Conservation (phyloP, 2,113 vertebrate species). For the Scopus umbretta region DNA sequence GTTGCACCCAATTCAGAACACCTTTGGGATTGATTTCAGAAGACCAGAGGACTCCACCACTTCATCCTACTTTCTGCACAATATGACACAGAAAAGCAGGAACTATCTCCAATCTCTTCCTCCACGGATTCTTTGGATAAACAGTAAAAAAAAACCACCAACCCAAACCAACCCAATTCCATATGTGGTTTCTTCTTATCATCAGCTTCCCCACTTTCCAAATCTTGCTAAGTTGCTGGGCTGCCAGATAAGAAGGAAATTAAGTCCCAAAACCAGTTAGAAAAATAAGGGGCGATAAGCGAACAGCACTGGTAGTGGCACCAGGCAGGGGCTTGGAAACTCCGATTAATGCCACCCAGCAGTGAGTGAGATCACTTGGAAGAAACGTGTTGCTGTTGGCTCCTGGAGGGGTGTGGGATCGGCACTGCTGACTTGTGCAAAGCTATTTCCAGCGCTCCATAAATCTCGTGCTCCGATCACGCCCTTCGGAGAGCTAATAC, state of each 20-base stretch:
- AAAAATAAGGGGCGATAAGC: neutral
- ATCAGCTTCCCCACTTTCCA: neutral
- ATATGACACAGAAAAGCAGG: neutral
- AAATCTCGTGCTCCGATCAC: neutral
- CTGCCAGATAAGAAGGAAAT: neutral
- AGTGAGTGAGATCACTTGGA: neutral
- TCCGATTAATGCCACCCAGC: neutral
- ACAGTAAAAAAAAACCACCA: neutral
- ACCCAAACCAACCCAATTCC: neutral
- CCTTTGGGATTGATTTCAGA: neutral
- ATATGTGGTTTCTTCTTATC: neutral
- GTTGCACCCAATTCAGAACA: neutral
- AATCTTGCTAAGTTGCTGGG: neutral
- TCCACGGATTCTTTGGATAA: neutral
- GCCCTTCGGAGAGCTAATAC: neutral
- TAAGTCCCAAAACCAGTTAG: neutral
- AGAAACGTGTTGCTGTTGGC: neutral
- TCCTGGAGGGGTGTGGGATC: neutral
- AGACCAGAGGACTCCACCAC: neutral
- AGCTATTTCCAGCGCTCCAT: constrained; percentile 12
- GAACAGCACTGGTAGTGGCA: neutral
- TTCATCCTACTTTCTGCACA: neutral
- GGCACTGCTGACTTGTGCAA: neutral
- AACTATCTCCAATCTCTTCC: neutral
- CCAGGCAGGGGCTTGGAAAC: neutral